Evolutionary conservation across 2,888 invertebrate genomes (phyloP), one percentile per base, ranked within the genome.

Genomic region (Melanotus villosus): DNA sequence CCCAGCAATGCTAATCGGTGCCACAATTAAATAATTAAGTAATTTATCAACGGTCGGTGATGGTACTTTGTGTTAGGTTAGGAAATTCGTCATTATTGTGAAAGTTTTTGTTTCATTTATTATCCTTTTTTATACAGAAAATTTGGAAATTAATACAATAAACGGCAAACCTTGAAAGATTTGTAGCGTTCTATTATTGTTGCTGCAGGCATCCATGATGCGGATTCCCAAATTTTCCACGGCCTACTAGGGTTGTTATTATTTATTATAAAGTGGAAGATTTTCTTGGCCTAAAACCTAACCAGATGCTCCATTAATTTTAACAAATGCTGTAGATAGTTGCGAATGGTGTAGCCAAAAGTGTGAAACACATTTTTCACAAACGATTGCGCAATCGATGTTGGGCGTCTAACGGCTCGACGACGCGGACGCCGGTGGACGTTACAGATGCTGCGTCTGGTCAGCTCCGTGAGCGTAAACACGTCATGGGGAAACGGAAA

Each of bases 1-100:
- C 38, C 30, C 38, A 19, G 64, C 41, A 45, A 68, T 50, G 45
- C 63, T 66, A 59, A 66, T 66, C 59, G 59, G 59, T 43, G 66
- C 50, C 52, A 60, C 45, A 60, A 60, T 66, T 60, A 66, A 66
- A 59, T 60, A 52, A 60, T 52, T 52, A 52, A 52, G 32, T 32
- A 32, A 34, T 52, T 34, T 52, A 34, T 34, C 32, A 52, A 52
- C 32, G 6, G 52, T n/a, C 26, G 16, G 16, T 52, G 14, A 5
- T n/a, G 18, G 52, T 47, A 47, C n/a, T 12, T 23, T 34, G 52
- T n/a, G 32, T 32, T 52, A 52, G 32, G 47, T 34, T 52, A 34
- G 52, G 32, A 34, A 34, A 32, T 52, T 50, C 18, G n/a, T n/a
- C n/a, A n/a, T n/a, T n/a, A n/a, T n/a, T n/a, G n/a, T n/a, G n/a